Evolutionary conservation across 2,888 invertebrate genomes (phyloP).

Genomic region (Drosophila peninsularis): DNA sequence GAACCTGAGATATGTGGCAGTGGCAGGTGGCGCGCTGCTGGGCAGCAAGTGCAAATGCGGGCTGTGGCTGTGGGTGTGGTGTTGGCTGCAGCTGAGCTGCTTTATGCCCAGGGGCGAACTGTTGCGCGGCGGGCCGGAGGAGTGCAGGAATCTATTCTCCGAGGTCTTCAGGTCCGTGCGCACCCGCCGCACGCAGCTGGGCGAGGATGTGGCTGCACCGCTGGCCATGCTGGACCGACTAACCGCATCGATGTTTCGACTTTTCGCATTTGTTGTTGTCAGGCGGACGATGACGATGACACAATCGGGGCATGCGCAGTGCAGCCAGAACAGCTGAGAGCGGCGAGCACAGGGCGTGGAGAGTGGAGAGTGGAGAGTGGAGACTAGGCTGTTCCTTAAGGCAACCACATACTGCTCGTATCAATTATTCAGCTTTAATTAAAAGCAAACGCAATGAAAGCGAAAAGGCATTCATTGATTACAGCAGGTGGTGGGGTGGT

Average conservation of each 20-base stretch:
- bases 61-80: constrained; percentile 47
- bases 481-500: constrained; percentile 11
- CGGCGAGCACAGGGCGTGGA: constrained; percentile 42
- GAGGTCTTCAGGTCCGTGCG: constrained; percentile 85
- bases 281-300: constrained; percentile 67
- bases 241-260: constrained; percentile 15
- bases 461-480: constrained; percentile 66
- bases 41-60: constrained; percentile 1
- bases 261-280: constrained; percentile 17
- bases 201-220: constrained; percentile 47
- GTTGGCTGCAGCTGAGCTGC: constrained; percentile 25
- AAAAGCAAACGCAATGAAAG: constrained; percentile 60
- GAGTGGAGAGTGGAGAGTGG: constrained; percentile 6
- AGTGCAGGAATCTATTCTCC: constrained; percentile 81
- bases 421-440: constrained; percentile 58
- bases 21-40: constrained; percentile 17
- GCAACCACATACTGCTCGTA: neutral
- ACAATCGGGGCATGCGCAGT: constrained; percentile 82
- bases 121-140: constrained; percentile 57
- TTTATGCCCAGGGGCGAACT: constrained; percentile 74
- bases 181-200: constrained; percentile 83
- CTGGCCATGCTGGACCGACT: constrained; percentile 44
- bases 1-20: constrained; percentile 62
- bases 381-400: constrained; percentile 1
- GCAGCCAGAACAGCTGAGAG: constrained; percentile 62